Conservation (phyloP, 2,797 vertebrate genomes). For the Acridotheres tristis region DNA sequence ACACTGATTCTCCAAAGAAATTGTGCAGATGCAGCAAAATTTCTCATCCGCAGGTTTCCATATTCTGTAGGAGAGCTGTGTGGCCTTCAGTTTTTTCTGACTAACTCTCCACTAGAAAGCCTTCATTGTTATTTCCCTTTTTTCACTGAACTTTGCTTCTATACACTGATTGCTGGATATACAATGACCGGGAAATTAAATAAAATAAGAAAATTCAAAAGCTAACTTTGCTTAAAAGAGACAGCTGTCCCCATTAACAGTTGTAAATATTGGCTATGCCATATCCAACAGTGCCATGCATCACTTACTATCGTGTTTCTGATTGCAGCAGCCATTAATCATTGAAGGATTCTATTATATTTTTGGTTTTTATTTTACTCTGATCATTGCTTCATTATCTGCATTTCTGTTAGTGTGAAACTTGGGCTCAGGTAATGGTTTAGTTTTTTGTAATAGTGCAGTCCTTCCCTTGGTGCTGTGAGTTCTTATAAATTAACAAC, state of each 20-base stretch:
- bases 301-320: neutral
- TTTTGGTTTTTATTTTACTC: neutral
- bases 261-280: neutral
- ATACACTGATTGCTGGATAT: neutral
- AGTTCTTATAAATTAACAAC: neutral
- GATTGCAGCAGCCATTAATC: neutral
- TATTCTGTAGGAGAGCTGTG: neutral
- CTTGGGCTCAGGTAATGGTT: neutral
- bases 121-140: neutral
- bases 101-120: neutral
- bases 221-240: neutral
- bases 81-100: neutral
- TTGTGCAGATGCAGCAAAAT: neutral
- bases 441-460: neutral
- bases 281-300: too few species aligned
- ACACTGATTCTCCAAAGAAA: neutral
- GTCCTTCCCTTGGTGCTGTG: neutral
- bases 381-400: neutral
- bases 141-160: neutral
- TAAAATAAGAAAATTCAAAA: neutral
- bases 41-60: neutral
- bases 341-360: neutral
- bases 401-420: neutral
- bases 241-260: neutral
- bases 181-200: neutral